Conservation (phyloP, 2,797 vertebrate species). For the Pelobates cultripes region DNA sequence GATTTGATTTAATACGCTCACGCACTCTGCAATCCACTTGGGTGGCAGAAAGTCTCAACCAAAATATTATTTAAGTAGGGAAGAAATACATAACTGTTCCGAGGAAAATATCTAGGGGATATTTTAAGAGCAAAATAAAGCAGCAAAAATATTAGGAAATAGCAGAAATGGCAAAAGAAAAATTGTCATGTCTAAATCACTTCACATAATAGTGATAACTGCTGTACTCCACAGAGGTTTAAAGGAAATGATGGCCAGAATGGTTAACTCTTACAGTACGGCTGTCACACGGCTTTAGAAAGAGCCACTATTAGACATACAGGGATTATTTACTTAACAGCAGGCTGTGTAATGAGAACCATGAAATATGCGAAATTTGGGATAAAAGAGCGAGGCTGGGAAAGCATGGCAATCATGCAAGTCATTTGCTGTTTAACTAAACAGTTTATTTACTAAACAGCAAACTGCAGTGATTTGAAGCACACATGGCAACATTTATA, state of each 20-base stretch:
- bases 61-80: constrained; percentile 9
- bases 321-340: too few relatives aligned
- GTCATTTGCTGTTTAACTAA: too few relatives aligned
- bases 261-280: too few relatives aligned
- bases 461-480: too few relatives aligned
- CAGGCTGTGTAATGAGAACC: too few relatives aligned
- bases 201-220: not conserved
- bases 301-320: too few relatives aligned
- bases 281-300: too few relatives aligned
- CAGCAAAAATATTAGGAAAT: not conserved
- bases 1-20: not conserved
- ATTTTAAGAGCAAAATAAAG: constrained; percentile 3
- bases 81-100: constrained; percentile 3
- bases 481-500: too few relatives aligned
- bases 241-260: not conserved
- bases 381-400: too few relatives aligned
- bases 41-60: not conserved
- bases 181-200: not conserved
- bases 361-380: too few relatives aligned
- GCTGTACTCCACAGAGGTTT: not conserved
- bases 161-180: not conserved
- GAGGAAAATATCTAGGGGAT: not conserved
- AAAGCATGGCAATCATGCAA: too few relatives aligned
- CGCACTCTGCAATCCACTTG: not conserved
- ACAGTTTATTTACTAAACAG: too few relatives aligned